Conservation (phyloP, 2,797 vertebrate genomes). For the Tarsius wallacei region DNA sequence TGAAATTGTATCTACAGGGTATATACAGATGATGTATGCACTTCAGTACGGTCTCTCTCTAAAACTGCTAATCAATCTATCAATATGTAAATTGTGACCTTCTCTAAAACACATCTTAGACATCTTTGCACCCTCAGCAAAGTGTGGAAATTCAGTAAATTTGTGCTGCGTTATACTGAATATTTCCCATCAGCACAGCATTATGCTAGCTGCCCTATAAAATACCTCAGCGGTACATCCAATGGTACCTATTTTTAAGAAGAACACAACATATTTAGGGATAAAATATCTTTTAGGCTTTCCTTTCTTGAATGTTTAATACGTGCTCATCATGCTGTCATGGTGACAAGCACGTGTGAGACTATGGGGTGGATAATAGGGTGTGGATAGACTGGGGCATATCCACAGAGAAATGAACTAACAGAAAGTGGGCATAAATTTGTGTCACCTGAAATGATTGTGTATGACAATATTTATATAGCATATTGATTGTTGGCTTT, state of each 20-base stretch:
- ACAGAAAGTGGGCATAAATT: background rate
- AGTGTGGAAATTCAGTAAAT: background rate
- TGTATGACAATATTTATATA: background rate
- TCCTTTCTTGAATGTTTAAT: conserved; percentile 20
- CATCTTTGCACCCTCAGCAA: conserved; percentile 11
- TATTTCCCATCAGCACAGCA: background rate
- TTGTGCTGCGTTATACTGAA: background rate
- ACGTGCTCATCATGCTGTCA: background rate
- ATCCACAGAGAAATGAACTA: background rate
- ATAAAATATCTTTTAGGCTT: conserved; percentile 25
- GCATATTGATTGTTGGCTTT: background rate
- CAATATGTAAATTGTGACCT: conserved; percentile 34
- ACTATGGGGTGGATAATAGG: background rate
- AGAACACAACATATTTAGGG: background rate
- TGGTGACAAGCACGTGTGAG: background rate
- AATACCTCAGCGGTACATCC: background rate
- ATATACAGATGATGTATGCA: background rate
- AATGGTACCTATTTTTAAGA: background rate
- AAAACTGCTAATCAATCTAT: conserved; percentile 25
- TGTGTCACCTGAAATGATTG: background rate
- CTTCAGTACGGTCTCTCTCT: background rate
- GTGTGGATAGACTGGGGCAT: background rate
- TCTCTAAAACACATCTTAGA: background rate
- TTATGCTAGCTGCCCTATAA: background rate
- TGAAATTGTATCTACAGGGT: conserved; percentile 29